Evolutionary conservation across 2,113 vertebrate species (phyloP).

Genomic region (Choloepus hoffmanni): DNA sequence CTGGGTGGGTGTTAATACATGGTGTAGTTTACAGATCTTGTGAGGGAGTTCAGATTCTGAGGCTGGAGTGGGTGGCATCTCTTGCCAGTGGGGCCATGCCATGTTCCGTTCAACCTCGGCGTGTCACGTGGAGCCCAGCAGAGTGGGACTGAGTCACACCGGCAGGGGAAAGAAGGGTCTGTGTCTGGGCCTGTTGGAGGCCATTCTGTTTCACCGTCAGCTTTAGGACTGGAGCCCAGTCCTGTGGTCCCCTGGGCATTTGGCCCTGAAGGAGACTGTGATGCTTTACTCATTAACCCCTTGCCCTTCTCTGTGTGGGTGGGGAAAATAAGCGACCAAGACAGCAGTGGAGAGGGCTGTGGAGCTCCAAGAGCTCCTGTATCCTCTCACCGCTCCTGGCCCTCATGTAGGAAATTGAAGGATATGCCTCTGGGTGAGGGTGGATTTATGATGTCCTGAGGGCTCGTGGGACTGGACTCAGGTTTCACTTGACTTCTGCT

Average conservation of each 20-base stretch:
- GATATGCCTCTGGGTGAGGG: not conserved
- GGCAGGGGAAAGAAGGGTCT: not conserved
- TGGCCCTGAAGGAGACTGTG: not conserved
- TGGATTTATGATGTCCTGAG: not conserved
- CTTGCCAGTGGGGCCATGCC: conserved; percentile 72
- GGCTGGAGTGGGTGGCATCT: conserved; percentile 69
- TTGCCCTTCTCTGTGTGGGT: not conserved
- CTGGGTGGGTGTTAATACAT: conserved; percentile 79
- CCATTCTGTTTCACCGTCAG: conserved; percentile 30
- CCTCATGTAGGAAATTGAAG: not conserved
- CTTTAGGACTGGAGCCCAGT: not conserved
- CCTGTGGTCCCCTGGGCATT: not conserved
- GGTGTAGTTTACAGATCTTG: conserved; percentile 81
- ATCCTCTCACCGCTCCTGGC: not conserved
- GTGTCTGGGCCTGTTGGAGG: conserved; percentile 23
- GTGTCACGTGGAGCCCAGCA: conserved; percentile 15
- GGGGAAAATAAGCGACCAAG: not conserved
- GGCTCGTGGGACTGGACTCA: not conserved
- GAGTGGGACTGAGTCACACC: conserved; percentile 35
- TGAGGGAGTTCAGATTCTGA: conserved; percentile 68
- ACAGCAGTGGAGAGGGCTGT: not conserved
- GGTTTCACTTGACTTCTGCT: not conserved
- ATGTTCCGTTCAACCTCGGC: conserved; percentile 67
- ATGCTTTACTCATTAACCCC: not conserved
- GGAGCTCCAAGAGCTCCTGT: not conserved